These are phyloP conservation scores for Drosophila limbata DNA, from an alignment of 2,888 invertebrate species.

Conservation along the genomic window DNA sequence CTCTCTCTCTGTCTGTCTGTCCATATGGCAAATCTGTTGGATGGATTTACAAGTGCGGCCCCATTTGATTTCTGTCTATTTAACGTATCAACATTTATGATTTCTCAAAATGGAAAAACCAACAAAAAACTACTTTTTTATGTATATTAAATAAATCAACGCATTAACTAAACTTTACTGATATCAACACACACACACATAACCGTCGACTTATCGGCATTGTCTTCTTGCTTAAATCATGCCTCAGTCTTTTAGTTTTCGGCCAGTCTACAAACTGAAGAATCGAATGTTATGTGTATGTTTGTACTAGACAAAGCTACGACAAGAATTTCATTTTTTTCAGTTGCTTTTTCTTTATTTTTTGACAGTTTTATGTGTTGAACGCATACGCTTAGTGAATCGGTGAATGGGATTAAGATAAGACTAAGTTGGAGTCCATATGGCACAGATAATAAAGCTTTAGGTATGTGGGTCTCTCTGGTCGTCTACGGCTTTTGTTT, in stretches of 20 bases:
- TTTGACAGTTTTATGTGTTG: constrained; percentile 80
- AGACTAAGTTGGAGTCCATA: constrained; percentile 63
- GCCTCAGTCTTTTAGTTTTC: constrained; percentile 11
- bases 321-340: constrained; percentile 40
- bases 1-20: not conserved
- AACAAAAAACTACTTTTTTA: constrained; percentile 18
- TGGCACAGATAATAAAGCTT: constrained; percentile 72
- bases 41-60: constrained; percentile 50
- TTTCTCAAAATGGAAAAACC: constrained; percentile 31
- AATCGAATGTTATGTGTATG: constrained; percentile 32
- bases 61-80: constrained; percentile 33
- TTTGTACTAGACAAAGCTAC: constrained; percentile 49
- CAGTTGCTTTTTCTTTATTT: constrained; percentile 31
- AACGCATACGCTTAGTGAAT: constrained; percentile 73
- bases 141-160: constrained; percentile 78
- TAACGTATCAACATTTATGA: constrained; percentile 15
- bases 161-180: constrained; percentile 55
- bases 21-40: constrained; percentile 43
- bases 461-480: constrained; percentile 39
- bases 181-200: constrained; percentile 52
- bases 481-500: constrained; percentile 9
- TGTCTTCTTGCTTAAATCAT: constrained; percentile 71
- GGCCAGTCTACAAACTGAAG: constrained; percentile 14
- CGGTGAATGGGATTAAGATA: constrained; percentile 80
- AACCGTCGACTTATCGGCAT: constrained; percentile 62